Evolutionary conservation across 92 coral and sea anemone genomes (phyloP).

Genomic region (Virgularia gustaviana): DNA sequence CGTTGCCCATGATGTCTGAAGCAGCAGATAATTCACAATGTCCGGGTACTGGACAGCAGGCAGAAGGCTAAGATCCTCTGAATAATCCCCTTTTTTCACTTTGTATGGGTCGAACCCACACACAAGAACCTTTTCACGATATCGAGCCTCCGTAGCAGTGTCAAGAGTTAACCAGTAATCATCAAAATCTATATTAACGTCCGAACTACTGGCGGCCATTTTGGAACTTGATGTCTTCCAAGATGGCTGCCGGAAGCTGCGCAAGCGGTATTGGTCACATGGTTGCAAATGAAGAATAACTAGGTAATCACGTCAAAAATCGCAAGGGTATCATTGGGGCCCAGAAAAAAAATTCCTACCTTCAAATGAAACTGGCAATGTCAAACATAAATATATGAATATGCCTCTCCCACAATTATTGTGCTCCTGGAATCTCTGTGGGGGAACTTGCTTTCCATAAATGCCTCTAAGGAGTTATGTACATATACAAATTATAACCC

Average conservation of each 20-base stretch:
- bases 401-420: too few species aligned
- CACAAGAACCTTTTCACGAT: slow-evolving; percentile 29
- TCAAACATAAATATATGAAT: too few species aligned
- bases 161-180: not conserved
- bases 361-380: too few species aligned
- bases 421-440: too few species aligned
- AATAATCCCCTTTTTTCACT: slow-evolving; percentile 16
- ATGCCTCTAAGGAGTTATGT: too few species aligned
- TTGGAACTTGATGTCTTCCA: slow-evolving; percentile 20
- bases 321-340: too few species aligned
- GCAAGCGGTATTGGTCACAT: not conserved
- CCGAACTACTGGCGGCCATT: slow-evolving; percentile 22
- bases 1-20: slow-evolving; percentile 44
- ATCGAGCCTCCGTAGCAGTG: not conserved
- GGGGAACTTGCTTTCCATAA: too few species aligned
- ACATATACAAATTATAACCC: too few species aligned
- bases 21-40: slow-evolving; percentile 33
- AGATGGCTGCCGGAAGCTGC: slow-evolving; percentile 23
- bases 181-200: not conserved
- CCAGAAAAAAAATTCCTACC: too few species aligned
- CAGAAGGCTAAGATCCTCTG: slow-evolving; percentile 11
- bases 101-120: slow-evolving; percentile 38
- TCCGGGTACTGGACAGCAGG: slow-evolving; percentile 41
- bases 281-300: not conserved
- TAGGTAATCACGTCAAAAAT: too few species aligned